Evolutionary conservation across 92 coral and sea anemone species (phyloP), one percentile per base, ranked within the genome.

Genomic region (Bergia sp.): DNA sequence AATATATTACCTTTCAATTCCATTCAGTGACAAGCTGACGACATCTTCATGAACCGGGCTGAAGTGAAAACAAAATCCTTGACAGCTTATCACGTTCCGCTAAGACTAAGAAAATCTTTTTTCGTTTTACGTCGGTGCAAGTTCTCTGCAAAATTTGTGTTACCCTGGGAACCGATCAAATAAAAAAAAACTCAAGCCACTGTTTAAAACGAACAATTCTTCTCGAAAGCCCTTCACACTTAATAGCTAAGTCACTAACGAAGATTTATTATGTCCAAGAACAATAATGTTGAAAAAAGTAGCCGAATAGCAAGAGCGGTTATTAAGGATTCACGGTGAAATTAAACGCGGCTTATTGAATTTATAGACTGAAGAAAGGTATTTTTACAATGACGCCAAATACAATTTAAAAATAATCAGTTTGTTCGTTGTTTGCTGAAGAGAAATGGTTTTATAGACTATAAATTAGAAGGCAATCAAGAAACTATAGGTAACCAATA

Each of bases 121-220:
- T 21, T 29, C 72, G 85, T 39, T 80, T 55, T 80, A 53, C 57
- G 49, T 50, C 64, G 72, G 64, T 80, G 85, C 85, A 57, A 80
- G 72, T 80, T 80, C 73, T 80, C 85, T 80, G 37, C 49, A 38
- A 57, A 80, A 43, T 57, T 80, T 55, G n/a, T 57, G 85, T 80
- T 80, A 57, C 85, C 73, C 47, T 3, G 85, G 85, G 72, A 80
- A 80, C 85, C 85, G n/a, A n/a, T 12, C 58, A 38, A 2, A 57
- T 6, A 13, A 80, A 80, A 80, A 80, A 80, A 79, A 29, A 29
- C 29, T 64, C 82, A n/a, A 20, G 82, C 45, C 82, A 5, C 82
- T 9, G 64, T 39, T 23, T 10, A 64, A 78, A 37, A 18, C 69
- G 49, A 80, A 80, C 29, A 57, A 55, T 36, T 58, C 43, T 80